Base-by-base conservation (phyloP, 2,797 vertebrate genomes). In the Holocentrus rufus region DNA sequence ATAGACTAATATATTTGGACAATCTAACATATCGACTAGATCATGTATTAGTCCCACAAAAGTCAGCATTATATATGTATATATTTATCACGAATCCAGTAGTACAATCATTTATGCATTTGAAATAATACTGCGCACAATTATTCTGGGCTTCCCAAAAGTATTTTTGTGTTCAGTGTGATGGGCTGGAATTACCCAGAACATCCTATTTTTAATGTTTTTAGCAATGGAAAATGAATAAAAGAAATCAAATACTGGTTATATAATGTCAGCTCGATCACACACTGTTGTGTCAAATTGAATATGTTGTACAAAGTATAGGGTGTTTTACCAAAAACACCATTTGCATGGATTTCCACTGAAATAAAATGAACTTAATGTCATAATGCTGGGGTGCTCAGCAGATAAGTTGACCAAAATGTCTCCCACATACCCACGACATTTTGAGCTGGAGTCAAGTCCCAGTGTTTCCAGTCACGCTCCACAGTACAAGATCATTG, bases 1-100 rank as follows among this genome's bases (percentile, higher is more conserved):
- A 91, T 88, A 89, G 85, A 90, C 86, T 90, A 92, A 92, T 92
- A 92, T 94, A 93, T 93, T 92, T 91, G 85, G 79, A 87, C 78
- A 83, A 88, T 77, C 77, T 92, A 88, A 83, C 85, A 85, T 87
- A 86, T 80, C 56, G 84, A 80, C 65, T 88, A 89, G 85, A 77
- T 85, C 76, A 84, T 3, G 0, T 73, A 74, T 81, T 92, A 88
- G 87, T 80, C 79, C 64, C 80, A 82, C 79, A 77, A n/a, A n/a
- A 54, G 71, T 69, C 76, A 81, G 46, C 60, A 72, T 56, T 76
- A 61, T 89, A 88, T 87, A 86, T 87, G 83, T 88, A 79, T 78
- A 34, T 34, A 3, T 71, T 81, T 69, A 68, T 30, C n/a, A n/a
- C n/a, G n/a, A n/a, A 62, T 65, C 31, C 67, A 72, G 20, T 72